Evolutionary conservation across 2,888 invertebrate species (phyloP).

Genomic region (Sepiola atlantica): DNA sequence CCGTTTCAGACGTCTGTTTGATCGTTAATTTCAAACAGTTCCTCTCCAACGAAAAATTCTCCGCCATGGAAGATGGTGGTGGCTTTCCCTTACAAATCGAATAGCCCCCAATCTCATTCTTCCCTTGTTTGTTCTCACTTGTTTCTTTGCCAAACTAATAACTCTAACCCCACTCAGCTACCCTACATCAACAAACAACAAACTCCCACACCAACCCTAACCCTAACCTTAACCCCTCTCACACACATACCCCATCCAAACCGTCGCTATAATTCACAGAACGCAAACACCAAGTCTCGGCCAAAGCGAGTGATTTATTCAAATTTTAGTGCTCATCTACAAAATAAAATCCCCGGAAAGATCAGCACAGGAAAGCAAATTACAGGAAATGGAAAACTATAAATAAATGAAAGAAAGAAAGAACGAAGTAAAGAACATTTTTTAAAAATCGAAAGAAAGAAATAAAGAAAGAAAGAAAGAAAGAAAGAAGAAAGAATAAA

Average conservation of each 20-base stretch:
- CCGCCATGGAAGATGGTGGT: not conserved
- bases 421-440: not conserved
- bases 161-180: not conserved
- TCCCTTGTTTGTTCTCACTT: not conserved
- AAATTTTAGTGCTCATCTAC: conserved; percentile 32
- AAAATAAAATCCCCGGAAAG: not conserved
- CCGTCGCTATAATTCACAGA: not conserved
- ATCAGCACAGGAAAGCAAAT: not conserved
- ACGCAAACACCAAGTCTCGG: conserved; percentile 8
- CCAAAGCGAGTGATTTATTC: conserved; percentile 10
- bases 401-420: not conserved
- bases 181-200: not conserved
- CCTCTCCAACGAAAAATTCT: not conserved
- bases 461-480: too few relatives aligned
- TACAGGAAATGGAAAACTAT: not conserved
- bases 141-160: not conserved
- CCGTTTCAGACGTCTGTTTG: not conserved
- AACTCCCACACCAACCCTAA: not conserved
- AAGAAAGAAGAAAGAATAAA: not conserved
- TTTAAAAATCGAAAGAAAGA: not conserved
- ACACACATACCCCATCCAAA: not conserved
- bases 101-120: not conserved
- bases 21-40: conserved; percentile 13
- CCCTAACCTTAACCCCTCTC: too few relatives aligned
- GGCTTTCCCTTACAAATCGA: not conserved